Evolutionary conservation across 1,140 invertebrate genomes (phyloP).

Genomic region (Streblospio benedicti): DNA sequence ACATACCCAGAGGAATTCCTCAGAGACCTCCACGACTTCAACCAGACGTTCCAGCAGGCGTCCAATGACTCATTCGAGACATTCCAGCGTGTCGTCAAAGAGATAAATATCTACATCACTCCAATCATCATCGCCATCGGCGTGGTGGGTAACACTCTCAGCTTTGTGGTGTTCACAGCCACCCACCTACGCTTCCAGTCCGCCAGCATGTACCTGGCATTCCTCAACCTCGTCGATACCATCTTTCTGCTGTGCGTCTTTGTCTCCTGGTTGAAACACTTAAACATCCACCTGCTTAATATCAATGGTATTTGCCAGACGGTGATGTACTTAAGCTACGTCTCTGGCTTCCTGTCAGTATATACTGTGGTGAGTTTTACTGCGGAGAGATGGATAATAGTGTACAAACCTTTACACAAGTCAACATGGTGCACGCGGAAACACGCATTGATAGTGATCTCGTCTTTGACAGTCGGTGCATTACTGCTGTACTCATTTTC

Average conservation of each 20-base stretch:
- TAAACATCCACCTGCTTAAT: slow-evolving; percentile 46
- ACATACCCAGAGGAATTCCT: no score
- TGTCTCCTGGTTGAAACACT: slow-evolving; percentile 51
- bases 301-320: slow-evolving; percentile 10
- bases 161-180: slow-evolving; percentile 57
- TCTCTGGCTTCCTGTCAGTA: slow-evolving; percentile 13
- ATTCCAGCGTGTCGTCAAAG: slow-evolving; percentile 17
- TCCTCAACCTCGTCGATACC: slow-evolving; percentile 51
- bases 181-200: slow-evolving; percentile 62
- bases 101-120: slow-evolving; percentile 57
- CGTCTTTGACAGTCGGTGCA: not conserved
- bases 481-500: slow-evolving; percentile 1
- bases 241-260: slow-evolving; percentile 49
- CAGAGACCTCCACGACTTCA: no score
- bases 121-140: slow-evolving; percentile 60
- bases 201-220: slow-evolving; percentile 56
- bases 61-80: no score
- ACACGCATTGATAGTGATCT: not conserved
- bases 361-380: slow-evolving; percentile 19
- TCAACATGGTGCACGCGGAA: slow-evolving; percentile 11
- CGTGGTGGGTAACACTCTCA: slow-evolving; percentile 61
- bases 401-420: slow-evolving; percentile 11
- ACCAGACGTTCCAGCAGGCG: no score
- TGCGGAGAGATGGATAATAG: slow-evolving; percentile 13
- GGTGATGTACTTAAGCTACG: slow-evolving; percentile 6